A percentile compares a stretch with the other conserved stretches of the same genome.
Conservation (phyloP, 2,888 invertebrate genomes). For the Halictus ligatus region DNA sequence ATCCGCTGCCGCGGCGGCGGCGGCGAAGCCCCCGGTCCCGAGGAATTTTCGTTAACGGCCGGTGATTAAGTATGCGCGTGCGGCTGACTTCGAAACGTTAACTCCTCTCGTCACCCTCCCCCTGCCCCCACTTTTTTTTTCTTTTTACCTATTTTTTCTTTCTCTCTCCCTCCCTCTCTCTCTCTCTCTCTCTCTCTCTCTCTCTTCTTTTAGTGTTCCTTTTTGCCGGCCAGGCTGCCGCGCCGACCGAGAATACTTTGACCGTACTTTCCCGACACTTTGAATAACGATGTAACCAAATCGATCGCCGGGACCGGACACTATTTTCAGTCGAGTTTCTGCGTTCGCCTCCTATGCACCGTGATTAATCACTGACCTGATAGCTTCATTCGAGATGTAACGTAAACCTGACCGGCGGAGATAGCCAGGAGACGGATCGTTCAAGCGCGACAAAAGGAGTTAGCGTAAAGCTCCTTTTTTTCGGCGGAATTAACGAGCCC, state of each 20-base stretch:
- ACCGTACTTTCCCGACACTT: constrained; percentile 50
- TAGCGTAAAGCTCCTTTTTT: constrained; percentile 11
- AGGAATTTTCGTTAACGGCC: constrained; percentile 42
- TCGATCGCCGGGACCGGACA: constrained; percentile 35
- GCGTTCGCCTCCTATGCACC: constrained; percentile 31
- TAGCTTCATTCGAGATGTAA: constrained; percentile 41
- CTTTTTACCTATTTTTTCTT: not conserved
- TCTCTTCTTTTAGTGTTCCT: not conserved
- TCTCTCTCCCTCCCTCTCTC: no score
- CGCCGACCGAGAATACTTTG: constrained; percentile 20
- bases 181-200: not conserved
- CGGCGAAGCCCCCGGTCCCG: not conserved
- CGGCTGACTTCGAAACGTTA: constrained; percentile 48
- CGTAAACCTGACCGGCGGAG: constrained; percentile 36
- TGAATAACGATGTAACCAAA: constrained; percentile 57
- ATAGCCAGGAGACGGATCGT: constrained; percentile 36
- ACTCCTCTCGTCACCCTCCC: not conserved
- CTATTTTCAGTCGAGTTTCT: constrained; percentile 51
- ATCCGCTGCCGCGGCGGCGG: not conserved
- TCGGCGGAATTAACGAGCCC: constrained; percentile 7
- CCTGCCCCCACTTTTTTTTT: not conserved
- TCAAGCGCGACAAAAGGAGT: constrained; percentile 26
- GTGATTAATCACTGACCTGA: constrained; percentile 49
- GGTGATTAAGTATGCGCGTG: constrained; percentile 47
- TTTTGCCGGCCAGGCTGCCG: not conserved